phyloP scores from a whole-genome alignment of 1,140 invertebrate species.

The Polyergus mexicanus region DNA sequence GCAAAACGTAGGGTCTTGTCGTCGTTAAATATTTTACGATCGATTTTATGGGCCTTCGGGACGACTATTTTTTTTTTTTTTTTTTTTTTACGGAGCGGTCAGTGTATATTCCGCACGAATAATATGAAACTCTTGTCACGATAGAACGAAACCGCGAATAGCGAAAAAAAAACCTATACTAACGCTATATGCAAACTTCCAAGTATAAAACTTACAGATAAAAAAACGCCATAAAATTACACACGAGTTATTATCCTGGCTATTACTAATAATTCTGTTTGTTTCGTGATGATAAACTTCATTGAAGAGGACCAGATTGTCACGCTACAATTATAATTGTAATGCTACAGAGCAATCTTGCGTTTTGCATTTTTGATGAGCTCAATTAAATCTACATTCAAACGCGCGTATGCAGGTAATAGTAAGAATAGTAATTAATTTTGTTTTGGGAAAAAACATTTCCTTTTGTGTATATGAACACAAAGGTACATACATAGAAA shows the following conservation, averaged over 20 bases:
- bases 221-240: neutral
- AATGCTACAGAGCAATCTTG: neutral
- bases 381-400: neutral
- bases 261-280: constrained; percentile 29
- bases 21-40: constrained; percentile 74
- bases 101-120: constrained; percentile 47
- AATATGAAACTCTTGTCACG: constrained; percentile 65
- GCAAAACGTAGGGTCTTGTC: constrained; percentile 48
- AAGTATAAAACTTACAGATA: neutral
- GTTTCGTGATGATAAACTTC: neutral
- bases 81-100: constrained; percentile 53
- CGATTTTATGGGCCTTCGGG: constrained; percentile 63
- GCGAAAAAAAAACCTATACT: constrained; percentile 3
- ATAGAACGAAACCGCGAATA: constrained; percentile 32
- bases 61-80: constrained; percentile 49
- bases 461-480: no score
- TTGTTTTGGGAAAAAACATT: no score
- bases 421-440: no score
- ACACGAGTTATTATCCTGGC: neutral
- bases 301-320: neutral
- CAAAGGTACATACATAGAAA: no score
- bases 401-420: neutral
- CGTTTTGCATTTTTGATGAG: constrained; percentile 8
- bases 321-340: neutral
- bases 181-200: neutral